Percentiles rank a stretch among this genome's conserved stretches.
Evolutionary conservation across 2,888 invertebrate species (phyloP).

Genomic region (Heliconius erato): DNA sequence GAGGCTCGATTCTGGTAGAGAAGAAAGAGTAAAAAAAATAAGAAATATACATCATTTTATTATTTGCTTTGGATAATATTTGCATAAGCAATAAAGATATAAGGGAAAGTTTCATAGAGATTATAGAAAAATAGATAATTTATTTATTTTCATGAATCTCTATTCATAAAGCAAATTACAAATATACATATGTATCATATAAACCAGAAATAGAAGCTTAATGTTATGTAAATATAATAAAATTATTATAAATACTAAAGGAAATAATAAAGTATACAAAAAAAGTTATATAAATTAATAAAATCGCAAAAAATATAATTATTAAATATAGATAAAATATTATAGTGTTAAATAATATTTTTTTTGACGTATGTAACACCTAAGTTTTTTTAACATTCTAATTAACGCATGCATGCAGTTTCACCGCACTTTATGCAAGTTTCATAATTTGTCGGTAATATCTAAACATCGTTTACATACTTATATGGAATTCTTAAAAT

Average conservation of each 20-base stretch:
- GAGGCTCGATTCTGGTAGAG: too few species aligned
- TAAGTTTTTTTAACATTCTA: constrained; percentile 21
- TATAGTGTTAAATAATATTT: neutral
- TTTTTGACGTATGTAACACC: neutral
- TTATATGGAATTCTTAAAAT: neutral
- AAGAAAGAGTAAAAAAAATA: neutral
- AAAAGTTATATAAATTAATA: neutral
- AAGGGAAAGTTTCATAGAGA: too few species aligned
- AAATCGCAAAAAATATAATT: neutral
- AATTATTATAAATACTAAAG: neutral
- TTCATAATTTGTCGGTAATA: constrained; percentile 38
- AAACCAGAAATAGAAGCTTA: neutral
- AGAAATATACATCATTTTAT: neutral
- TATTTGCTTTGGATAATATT: neutral
- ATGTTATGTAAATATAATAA: neutral
- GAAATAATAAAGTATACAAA: neutral
- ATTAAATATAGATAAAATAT: neutral
- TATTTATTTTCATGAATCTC: too few species aligned
- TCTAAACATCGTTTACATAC: constrained; percentile 21
- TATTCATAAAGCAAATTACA: too few species aligned
- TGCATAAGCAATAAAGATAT: neutral
- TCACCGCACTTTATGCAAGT: constrained; percentile 30
- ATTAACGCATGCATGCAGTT: constrained; percentile 31
- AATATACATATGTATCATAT: too few species aligned
- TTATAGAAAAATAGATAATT: too few species aligned